phyloP scores from a whole-genome alignment of 2,888 invertebrate species.

The Caenorhabditis sp. region DNA sequence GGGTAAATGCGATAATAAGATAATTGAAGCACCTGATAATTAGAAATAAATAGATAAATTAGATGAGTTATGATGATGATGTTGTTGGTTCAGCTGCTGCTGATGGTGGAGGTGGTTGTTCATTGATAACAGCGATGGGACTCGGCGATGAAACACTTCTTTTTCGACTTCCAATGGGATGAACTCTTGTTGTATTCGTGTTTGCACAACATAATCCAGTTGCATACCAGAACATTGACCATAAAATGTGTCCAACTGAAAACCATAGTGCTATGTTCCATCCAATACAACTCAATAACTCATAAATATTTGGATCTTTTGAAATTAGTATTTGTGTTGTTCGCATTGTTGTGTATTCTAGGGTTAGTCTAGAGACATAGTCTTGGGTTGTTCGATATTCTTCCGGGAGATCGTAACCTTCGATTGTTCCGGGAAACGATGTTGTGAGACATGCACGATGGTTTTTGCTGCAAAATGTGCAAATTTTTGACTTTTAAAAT shows the following conservation, averaged over 20 bases:
- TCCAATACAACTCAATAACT: conserved; percentile 58
- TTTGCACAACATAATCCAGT: conserved; percentile 33
- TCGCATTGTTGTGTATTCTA: conserved; percentile 56
- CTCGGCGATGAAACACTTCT: conserved; percentile 34
- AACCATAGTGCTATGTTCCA: conserved; percentile 67
- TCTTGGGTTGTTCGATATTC: conserved; percentile 56
- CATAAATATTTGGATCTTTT: conserved; percentile 55
- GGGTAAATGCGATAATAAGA: background rate
- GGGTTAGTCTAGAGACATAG: conserved; percentile 59
- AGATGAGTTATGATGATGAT: background rate
- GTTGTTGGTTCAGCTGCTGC: background rate
- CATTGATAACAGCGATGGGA: conserved; percentile 16
- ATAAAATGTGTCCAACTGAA: conserved; percentile 60
- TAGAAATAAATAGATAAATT: background rate
- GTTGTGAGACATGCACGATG: conserved; percentile 51
- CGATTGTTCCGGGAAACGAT: conserved; percentile 48
- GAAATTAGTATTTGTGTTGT: conserved; percentile 51
- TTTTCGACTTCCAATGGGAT: conserved; percentile 15
- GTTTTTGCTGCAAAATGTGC: conserved; percentile 42
- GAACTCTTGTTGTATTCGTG: background rate
- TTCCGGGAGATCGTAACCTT: conserved; percentile 50
- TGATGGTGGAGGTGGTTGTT: background rate
- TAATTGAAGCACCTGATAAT: background rate
- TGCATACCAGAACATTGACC: conserved; percentile 49
- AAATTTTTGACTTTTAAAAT: no score